Percentiles rank a stretch among this genome's conserved stretches.
These are phyloP conservation scores for Therioaphis trifolii DNA, from an alignment of 2,888 invertebrate species.

Conservation along the genomic window DNA sequence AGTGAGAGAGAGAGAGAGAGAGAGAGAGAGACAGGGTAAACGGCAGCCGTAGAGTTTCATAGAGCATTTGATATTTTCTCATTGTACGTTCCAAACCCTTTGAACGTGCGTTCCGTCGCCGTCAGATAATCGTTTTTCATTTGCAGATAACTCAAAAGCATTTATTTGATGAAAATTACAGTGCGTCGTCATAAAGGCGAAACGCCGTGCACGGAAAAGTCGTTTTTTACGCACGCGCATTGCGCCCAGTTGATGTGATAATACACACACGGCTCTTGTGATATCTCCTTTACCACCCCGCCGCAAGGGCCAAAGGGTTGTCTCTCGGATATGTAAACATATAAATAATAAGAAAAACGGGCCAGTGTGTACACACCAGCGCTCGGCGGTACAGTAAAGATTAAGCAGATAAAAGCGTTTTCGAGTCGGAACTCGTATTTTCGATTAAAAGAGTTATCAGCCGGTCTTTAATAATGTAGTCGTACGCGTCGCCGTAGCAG, in stretches of 20 bases:
- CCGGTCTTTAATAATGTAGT: neutral
- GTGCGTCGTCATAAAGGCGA: constrained; percentile 13
- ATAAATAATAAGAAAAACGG: neutral
- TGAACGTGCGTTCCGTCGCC: neutral
- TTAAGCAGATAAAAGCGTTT: neutral
- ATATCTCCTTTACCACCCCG: neutral
- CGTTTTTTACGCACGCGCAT: constrained; percentile 33
- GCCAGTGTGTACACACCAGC: neutral
- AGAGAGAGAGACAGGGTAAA: neutral
- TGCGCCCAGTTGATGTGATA: constrained; percentile 18
- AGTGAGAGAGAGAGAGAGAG: neutral
- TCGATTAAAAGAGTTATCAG: neutral
- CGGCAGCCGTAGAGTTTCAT: neutral
- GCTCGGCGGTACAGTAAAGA: neutral
- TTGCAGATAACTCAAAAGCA: constrained; percentile 35
- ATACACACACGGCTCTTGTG: neutral
- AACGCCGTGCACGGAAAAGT: neutral
- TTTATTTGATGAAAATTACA: constrained; percentile 36
- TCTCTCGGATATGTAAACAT: constrained; percentile 25
- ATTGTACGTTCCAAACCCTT: neutral
- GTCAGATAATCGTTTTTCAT: constrained; percentile 36
- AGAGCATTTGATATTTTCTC: constrained; percentile 6
- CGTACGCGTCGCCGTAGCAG: neutral
- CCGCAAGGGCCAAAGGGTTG: neutral
- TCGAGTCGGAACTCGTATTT: constrained; percentile 6